These are phyloP conservation scores for Malurus elegans DNA, from an alignment of 2,113 vertebrate genomes.

Conservation along the genomic window DNA sequence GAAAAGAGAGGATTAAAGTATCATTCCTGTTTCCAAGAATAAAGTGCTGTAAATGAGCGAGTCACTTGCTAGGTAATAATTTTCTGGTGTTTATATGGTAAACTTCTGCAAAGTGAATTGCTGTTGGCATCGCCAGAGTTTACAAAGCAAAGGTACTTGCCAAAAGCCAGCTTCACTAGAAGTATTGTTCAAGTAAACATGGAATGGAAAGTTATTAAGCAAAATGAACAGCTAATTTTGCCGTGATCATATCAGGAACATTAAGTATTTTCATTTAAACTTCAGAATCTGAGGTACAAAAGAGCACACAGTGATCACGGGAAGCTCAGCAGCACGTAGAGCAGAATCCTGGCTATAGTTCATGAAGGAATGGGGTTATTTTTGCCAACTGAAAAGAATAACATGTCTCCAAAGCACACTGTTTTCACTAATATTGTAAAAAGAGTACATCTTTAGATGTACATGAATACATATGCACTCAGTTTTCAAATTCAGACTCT, in stretches of 20 bases:
- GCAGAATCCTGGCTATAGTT: constrained; percentile 35
- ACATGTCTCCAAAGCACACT: background rate
- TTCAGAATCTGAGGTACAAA: constrained; percentile 18
- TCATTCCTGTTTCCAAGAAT: constrained; percentile 39
- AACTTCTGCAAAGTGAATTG: constrained; percentile 24
- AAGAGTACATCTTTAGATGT: background rate
- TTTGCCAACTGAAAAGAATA: constrained; percentile 40
- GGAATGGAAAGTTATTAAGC: constrained; percentile 32
- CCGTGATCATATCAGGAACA: constrained; percentile 27
- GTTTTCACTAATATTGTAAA: constrained; percentile 8
- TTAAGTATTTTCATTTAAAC: constrained; percentile 30
- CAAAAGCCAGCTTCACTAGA: constrained; percentile 23
- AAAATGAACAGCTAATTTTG: constrained; percentile 43
- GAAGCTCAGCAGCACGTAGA: background rate
- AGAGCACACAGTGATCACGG: background rate
- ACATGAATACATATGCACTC: background rate
- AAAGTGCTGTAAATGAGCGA: constrained; percentile 47
- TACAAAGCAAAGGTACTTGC: constrained; percentile 31
- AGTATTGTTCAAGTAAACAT: constrained; percentile 11
- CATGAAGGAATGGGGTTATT: constrained; percentile 11
- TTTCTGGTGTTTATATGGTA: constrained; percentile 48
- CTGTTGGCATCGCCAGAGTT: constrained; percentile 18
- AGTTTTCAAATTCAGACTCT: background rate
- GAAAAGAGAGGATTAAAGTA: constrained; percentile 43
- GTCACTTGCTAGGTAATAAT: constrained; percentile 45